Base-by-base conservation (phyloP, 2,888 invertebrate genomes). In the Syrphus vitripennis region DNA sequence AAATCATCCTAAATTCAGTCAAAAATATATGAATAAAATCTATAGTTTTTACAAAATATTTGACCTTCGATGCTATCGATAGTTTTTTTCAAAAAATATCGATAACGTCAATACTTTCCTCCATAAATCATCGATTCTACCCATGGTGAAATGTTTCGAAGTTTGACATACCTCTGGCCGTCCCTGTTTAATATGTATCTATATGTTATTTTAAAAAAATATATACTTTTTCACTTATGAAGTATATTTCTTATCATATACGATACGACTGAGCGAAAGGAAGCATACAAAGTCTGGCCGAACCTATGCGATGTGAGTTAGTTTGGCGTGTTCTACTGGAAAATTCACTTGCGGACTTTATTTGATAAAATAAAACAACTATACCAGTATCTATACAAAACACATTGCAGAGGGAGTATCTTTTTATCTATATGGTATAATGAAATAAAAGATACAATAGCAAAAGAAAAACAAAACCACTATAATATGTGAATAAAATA, bases 331-430 rank as follows among this genome's bases (percentile, higher is more conserved):
- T 71, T 42, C 50, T 75, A 53, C 19, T 76, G 53, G 16, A 76
- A 57, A 63, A 65, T 57, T 76, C 65, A 59, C 76, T 82, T 82
- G 81, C 37, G 40, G 65, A 77, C 63, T 9, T 71, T 76, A 53
- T 80, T 26, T 69, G 21, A 48, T 77, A 71, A 77, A 71, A 42
- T n/a, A 40, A 77, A 71, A 40, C 26, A 3, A 42, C 5, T 12
- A 9, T 3, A 26, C 26, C 12, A n/a, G 12, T 81, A 48, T 42
- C 48, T 63, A 63, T 40, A 77, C 42, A 77, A 65, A 50, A 50
- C 59, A 50, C 65, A 26, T 65, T 48, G 76, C 48, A 81, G 76
- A 77, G n/a, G 21, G 24, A 37, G 59, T 24, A 37, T 40, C 24
- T 40, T n/a, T n/a, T n/a, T n/a, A n/a, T n/a, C n/a, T n/a, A n/a